These are phyloP conservation scores for Bradysia coprophila DNA, from an alignment of 1,140 invertebrate species.

Conservation along the genomic window DNA sequence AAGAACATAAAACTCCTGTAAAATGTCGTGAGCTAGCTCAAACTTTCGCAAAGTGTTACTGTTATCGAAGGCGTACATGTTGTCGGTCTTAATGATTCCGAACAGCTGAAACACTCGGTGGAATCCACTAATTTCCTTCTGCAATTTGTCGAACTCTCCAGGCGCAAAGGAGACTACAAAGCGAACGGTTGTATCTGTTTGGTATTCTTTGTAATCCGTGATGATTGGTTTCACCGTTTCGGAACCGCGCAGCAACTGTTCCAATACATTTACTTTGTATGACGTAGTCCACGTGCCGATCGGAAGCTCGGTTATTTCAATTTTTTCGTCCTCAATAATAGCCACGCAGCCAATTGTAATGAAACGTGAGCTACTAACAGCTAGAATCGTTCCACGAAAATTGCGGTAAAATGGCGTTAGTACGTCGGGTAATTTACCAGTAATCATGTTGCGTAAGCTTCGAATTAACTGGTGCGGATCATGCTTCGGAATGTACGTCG, in stretches of 20 bases:
- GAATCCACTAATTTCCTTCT: constrained; percentile 68
- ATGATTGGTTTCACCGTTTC: constrained; percentile 71
- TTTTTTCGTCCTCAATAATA: constrained; percentile 55
- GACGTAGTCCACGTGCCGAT: constrained; percentile 86
- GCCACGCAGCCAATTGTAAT: constrained; percentile 71
- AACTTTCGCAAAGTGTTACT: constrained; percentile 47
- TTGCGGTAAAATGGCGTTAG: constrained; percentile 92
- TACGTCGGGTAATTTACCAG: constrained; percentile 51
- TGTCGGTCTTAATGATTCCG: constrained; percentile 51
- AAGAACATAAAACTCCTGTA: constrained; percentile 70
- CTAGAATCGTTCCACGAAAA: constrained; percentile 70
- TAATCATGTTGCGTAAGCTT: constrained; percentile 65
- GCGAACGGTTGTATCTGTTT: constrained; percentile 85
- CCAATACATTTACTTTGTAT: constrained; percentile 91
- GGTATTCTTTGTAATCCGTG: constrained; percentile 68
- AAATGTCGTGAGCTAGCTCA: constrained; percentile 60
- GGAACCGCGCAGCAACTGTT: constrained; percentile 64
- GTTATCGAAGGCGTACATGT: constrained; percentile 92
- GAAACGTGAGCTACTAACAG: constrained; percentile 56
- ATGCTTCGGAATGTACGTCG: constrained; percentile 93
- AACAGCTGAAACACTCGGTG: constrained; percentile 94
- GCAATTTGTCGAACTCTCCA: constrained; percentile 58
- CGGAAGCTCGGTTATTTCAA: constrained; percentile 96
- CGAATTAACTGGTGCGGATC: constrained; percentile 83
- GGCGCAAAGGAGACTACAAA: constrained; percentile 70